Percentiles rank a stretch among this genome's conserved stretches.
Conservation (phyloP, 1,140 invertebrate species). For the Potamilus streckersoni region DNA sequence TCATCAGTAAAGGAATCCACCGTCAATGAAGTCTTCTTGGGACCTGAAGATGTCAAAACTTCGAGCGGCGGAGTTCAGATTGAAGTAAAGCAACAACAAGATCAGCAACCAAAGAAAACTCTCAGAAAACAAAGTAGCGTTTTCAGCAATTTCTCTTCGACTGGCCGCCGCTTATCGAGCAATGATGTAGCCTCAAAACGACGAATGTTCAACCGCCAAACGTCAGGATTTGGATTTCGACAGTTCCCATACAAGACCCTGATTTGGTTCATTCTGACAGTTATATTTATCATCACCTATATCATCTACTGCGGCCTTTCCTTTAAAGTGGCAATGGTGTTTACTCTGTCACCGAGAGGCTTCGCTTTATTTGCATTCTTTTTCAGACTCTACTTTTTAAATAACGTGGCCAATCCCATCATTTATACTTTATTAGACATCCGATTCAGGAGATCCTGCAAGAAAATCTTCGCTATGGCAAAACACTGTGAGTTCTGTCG, state of each 20-base stretch:
- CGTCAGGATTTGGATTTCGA: constrained; percentile 15
- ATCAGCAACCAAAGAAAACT: not conserved
- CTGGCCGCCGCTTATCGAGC: not conserved
- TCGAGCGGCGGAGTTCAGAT: not conserved
- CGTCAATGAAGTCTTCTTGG: not conserved
- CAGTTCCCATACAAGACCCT: constrained; percentile 24
- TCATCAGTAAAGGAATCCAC: not conserved
- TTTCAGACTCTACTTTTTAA: not conserved
- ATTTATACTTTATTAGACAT: too few species aligned
- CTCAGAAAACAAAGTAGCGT: constrained; percentile 15
- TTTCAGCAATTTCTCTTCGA: not conserved
- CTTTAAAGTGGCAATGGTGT: constrained; percentile 3
- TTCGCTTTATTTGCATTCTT: constrained; percentile 20
- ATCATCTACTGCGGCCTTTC: constrained; percentile 12
- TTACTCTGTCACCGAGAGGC: not conserved
- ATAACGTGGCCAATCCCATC: too few species aligned
- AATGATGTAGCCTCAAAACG: not conserved
- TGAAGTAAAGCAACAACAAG: not conserved
- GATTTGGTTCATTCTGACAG: constrained; percentile 28
- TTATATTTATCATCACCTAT: constrained; percentile 24
- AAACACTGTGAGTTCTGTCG: too few species aligned
- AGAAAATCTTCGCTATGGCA: too few species aligned
- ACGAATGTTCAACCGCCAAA: constrained; percentile 10
- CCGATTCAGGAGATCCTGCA: too few species aligned
- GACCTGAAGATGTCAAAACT: not conserved